phyloP scores from a whole-genome alignment of 2,797 vertebrate genomes.

The Betta splendens region DNA sequence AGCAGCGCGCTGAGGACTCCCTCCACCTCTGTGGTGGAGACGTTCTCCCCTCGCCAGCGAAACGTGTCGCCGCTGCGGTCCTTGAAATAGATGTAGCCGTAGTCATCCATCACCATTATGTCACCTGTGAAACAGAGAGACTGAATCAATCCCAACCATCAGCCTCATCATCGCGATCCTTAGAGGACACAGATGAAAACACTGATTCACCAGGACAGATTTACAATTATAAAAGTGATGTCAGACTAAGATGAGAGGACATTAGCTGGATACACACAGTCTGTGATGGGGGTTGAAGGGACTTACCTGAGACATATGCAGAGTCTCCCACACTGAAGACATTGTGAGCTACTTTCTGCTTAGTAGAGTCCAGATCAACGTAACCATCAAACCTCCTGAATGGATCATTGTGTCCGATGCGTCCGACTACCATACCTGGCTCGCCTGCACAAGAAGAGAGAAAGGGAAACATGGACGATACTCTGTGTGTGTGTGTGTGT shows the following conservation, averaged over 20 bases:
- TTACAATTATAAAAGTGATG: too few relatives aligned
- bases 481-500: background rate
- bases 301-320: slow-evolving; percentile 85
- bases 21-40: slow-evolving; percentile 90
- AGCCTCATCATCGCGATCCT: slow-evolving; percentile 12
- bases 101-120: slow-evolving; percentile 89
- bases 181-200: background rate
- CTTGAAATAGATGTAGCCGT: slow-evolving; percentile 90
- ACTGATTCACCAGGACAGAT: slow-evolving; percentile 20
- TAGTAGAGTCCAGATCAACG: slow-evolving; percentile 80
- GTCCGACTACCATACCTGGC: slow-evolving; percentile 85
- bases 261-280: background rate
- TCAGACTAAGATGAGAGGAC: too few relatives aligned
- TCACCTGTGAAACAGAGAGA: slow-evolving; percentile 78
- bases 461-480: background rate
- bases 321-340: slow-evolving; percentile 87
- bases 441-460: slow-evolving; percentile 77
- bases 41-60: slow-evolving; percentile 91
- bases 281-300: background rate
- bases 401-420: slow-evolving; percentile 83
- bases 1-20: slow-evolving; percentile 85
- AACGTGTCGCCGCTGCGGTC: slow-evolving; percentile 90
- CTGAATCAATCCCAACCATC: background rate
- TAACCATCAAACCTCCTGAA: slow-evolving; percentile 90
- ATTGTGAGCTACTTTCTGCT: slow-evolving; percentile 81